Evolutionary conservation across 2,113 vertebrate species (phyloP), one percentile per base, ranked within the genome.

Genomic region (Cyprinodon variegatus): DNA sequence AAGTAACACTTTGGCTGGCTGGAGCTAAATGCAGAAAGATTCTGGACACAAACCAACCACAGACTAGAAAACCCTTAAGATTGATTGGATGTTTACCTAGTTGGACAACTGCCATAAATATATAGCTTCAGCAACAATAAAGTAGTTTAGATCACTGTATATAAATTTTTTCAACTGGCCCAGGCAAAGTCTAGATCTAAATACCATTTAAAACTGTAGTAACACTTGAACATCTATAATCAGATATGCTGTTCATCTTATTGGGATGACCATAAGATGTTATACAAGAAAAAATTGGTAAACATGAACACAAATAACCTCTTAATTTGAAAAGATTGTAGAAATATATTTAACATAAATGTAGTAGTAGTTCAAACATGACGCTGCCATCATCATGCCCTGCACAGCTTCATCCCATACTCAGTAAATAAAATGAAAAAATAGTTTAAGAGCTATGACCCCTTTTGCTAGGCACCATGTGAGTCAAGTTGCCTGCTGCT

Each of bases 401-500:
- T 50, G 15, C 48, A 50, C 15, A 7, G n/a, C 2, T 20, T 15
- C 17, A 53, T 53, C 6, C 17, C 7, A 53, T 53, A n/a, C 6
- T n/a, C 50, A 57, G 10, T n/a, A 20, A n/a, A 57, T 57, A 14
- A 57, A 6, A n/a, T 0, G 20, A 14, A 15, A 57, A 57, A 57
- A 20, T n/a, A 57, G 2, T 57, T 57, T 7, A 57, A 57, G 50
- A 20, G 43, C 2, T 45, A 45, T 7, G 43, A 45, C 9, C 43
- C 9, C 43, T 45, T 45, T 11, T 45, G 43, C 43, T 45, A 1
- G 43, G 5, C 9, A 8, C 50, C 8, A 75, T 69, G 61, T 67
- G 11, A 80, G 79, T 82, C 43, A 61, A 29, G 41, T 63, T 84
- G 38, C 38, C 60, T 61, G 61, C 77, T 69, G 75, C 61, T 76